A percentile compares a stretch with the other conserved stretches of the same genome.
phyloP scores from a whole-genome alignment of 2,888 invertebrate species.

The Sarcophaga variegata region DNA sequence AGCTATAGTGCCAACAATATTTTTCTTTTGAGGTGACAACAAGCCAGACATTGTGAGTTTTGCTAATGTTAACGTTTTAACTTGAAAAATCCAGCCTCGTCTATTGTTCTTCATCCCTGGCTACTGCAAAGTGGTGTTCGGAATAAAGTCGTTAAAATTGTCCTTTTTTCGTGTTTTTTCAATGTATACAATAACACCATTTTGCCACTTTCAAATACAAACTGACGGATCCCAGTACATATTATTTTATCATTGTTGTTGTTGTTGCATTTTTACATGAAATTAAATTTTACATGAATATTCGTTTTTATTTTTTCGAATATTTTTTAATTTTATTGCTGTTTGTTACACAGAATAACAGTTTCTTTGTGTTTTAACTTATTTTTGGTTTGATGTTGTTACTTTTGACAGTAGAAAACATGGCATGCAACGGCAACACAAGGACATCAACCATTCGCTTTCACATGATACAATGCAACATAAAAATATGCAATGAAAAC shows the following conservation, averaged over 20 bases:
- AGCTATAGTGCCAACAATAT: no score
- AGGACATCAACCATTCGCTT: conserved; percentile 12
- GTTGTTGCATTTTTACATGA: no score
- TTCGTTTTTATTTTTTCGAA: no score
- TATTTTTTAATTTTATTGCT: conserved; percentile 43
- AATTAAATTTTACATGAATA: no score
- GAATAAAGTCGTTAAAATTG: conserved; percentile 53
- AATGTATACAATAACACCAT: neutral
- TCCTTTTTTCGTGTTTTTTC: neutral
- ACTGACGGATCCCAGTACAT: no score
- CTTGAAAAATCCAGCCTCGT: no score
- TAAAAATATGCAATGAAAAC: neutral
- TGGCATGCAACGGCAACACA: conserved; percentile 28
- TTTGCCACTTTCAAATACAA: neutral
- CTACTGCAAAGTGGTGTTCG: conserved; percentile 27
- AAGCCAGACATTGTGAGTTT: no score
- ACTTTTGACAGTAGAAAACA: conserved; percentile 54
- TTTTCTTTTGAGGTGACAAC: no score
- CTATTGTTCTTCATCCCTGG: neutral
- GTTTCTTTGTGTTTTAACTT: neutral
- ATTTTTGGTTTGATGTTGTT: conserved; percentile 55
- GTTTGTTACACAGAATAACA: conserved; percentile 63
- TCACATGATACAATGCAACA: neutral
- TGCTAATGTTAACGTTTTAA: no score
- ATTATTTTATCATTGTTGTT: no score